A percentile compares a stretch with the other conserved stretches of the same genome.
phyloP scores from a whole-genome alignment of 2,888 invertebrate genomes.

The Trichogramma evanescens region DNA sequence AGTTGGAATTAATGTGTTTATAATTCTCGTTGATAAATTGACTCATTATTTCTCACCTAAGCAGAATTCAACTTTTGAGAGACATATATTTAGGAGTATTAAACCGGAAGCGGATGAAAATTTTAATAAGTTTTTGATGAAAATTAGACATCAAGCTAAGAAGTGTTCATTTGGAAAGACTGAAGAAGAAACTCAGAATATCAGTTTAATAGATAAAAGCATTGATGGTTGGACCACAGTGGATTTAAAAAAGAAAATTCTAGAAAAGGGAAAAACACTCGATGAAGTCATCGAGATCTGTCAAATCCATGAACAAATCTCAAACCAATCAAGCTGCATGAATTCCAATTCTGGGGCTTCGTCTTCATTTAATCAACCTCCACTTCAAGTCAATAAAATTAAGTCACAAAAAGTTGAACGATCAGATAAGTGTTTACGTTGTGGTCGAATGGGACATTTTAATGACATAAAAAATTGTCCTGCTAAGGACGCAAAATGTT shows the following conservation, averaged over 20 bases:
- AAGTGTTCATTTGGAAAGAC: constrained; percentile 29
- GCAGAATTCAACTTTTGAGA: constrained; percentile 33
- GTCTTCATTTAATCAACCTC: too few species aligned
- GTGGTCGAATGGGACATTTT: not conserved
- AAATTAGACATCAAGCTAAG: constrained; percentile 31
- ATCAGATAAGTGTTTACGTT: not conserved
- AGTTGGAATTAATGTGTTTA: constrained; percentile 24
- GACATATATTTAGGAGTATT: constrained; percentile 32
- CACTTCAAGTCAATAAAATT: too few species aligned
- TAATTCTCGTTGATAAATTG: constrained; percentile 26
- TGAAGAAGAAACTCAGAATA: constrained; percentile 14
- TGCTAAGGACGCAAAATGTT: constrained; percentile 24
- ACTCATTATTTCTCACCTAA: constrained; percentile 31
- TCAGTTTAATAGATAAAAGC: constrained; percentile 28
- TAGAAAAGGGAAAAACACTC: too few species aligned
- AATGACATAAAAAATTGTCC: constrained; percentile 19
- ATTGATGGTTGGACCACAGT: too few species aligned
- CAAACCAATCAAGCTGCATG: too few species aligned
- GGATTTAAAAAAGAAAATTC: too few species aligned
- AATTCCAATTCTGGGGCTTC: too few species aligned
- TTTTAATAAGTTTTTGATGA: constrained; percentile 32
- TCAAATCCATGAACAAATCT: too few species aligned
- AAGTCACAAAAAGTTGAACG: too few species aligned
- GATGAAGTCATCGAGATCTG: too few species aligned
- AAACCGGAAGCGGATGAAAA: constrained; percentile 30